phyloP scores from a whole-genome alignment of 64 coral and sea anemone genomes.

The Montipora capricornis region DNA sequence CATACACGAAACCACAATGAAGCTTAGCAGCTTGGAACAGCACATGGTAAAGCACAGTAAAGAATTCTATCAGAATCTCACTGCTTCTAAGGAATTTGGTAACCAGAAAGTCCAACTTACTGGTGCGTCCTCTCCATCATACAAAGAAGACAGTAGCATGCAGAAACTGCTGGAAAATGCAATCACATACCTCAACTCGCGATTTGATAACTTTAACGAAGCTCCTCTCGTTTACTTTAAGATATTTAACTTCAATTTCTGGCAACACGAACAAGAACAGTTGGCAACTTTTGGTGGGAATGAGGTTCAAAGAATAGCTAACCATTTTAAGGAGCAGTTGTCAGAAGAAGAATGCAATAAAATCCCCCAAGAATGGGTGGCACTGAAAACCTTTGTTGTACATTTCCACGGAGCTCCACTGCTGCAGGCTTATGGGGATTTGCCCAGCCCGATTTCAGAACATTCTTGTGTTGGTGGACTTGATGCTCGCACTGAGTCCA shows the following conservation, averaged over 20 bases:
- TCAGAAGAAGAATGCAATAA: slow-evolving; percentile 51
- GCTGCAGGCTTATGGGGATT: slow-evolving; percentile 42
- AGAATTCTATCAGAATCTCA: slow-evolving; percentile 59
- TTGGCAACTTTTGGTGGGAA: slow-evolving; percentile 43
- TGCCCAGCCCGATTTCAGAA: slow-evolving; percentile 56
- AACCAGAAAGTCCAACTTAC: slow-evolving; percentile 38
- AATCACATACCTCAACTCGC: slow-evolving; percentile 22
- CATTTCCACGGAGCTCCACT: slow-evolving; percentile 31
- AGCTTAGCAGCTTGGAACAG: slow-evolving; percentile 50
- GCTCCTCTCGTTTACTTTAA: slow-evolving; percentile 32
- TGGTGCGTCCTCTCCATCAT: background rate
- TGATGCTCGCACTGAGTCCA: slow-evolving; percentile 54
- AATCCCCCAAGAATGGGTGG: slow-evolving; percentile 49
- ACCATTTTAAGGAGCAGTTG: slow-evolving; percentile 55
- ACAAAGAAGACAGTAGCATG: slow-evolving; percentile 55
- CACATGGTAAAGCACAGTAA: slow-evolving; percentile 58
- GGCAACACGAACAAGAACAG: slow-evolving; percentile 31
- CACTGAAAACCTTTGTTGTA: slow-evolving; percentile 24
- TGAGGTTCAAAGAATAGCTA: slow-evolving; percentile 39
- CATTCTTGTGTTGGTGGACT: slow-evolving; percentile 57
- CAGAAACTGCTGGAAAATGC: slow-evolving; percentile 47
- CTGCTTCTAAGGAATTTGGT: slow-evolving; percentile 38
- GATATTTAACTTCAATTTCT: slow-evolving; percentile 13
- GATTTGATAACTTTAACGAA: slow-evolving; percentile 58
- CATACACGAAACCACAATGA: slow-evolving; percentile 53